Evolutionary conservation across 2,888 invertebrate genomes (phyloP).

Genomic region (Phorcus lineatus): DNA sequence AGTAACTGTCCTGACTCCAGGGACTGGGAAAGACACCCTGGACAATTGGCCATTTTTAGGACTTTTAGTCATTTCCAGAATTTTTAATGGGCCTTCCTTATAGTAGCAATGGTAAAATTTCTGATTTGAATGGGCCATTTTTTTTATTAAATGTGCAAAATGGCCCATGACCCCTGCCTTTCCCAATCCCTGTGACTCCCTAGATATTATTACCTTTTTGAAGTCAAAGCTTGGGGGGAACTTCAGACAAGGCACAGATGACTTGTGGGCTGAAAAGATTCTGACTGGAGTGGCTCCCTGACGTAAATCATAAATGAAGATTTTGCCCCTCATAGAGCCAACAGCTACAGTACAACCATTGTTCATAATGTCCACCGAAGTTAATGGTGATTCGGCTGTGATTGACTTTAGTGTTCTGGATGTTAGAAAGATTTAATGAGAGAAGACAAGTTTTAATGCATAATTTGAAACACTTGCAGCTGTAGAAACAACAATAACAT

Average conservation of each 20-base stretch:
- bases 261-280: constrained; percentile 68
- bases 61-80: no score
- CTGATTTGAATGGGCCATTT: no score
- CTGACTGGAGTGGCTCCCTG: constrained; percentile 60
- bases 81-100: no score
- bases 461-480: no score
- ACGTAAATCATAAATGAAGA: constrained; percentile 74
- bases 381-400: constrained; percentile 69
- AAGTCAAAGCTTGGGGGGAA: constrained; percentile 51
- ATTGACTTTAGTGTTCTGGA: constrained; percentile 66
- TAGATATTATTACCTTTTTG: background rate
- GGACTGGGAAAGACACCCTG: no score
- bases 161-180: no score
- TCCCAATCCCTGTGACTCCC: no score
- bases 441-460: background rate
- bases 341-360: constrained; percentile 73
- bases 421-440: no score
- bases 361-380: constrained; percentile 69
- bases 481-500: background rate
- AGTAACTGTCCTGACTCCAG: no score
- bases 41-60: no score
- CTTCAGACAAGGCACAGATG: constrained; percentile 67
- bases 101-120: no score
- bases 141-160: no score
- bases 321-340: constrained; percentile 73